phyloP scores from a whole-genome alignment of 2,797 vertebrate genomes.

The Merluccius polli region DNA sequence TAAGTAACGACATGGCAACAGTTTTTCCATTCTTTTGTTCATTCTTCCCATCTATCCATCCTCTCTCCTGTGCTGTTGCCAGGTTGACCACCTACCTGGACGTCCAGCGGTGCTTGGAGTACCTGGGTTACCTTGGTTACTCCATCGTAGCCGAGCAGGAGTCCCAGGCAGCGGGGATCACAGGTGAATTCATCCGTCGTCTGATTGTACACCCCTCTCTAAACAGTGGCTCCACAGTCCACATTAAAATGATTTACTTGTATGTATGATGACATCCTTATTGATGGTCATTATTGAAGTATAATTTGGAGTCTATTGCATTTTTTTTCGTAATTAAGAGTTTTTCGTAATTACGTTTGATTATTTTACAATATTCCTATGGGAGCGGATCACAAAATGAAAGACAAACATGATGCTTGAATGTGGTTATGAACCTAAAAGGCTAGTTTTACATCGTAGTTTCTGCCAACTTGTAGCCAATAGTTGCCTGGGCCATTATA shows the following conservation, averaged over 20 bases:
- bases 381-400: neutral
- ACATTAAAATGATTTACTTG: neutral
- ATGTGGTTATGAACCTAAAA: neutral
- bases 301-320: neutral
- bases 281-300: neutral
- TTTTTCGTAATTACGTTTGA: neutral
- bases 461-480: neutral
- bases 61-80: conserved; percentile 5
- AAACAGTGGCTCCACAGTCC: neutral
- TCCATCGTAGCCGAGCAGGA: conserved; percentile 94
- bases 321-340: neutral
- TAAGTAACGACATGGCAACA: too few relatives aligned
- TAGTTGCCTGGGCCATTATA: too few relatives aligned
- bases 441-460: neutral
- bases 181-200: conserved; percentile 66
- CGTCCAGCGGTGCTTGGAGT: conserved; percentile 91
- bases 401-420: neutral
- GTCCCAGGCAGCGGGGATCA: conserved; percentile 89
- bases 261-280: neutral
- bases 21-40: neutral
- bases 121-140: conserved; percentile 92
- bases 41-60: neutral
- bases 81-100: conserved; percentile 93
- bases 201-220: neutral
- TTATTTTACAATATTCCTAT: neutral